Evolutionary conservation across 2,888 invertebrate genomes (phyloP).

Genomic region (Fragum fragum): DNA sequence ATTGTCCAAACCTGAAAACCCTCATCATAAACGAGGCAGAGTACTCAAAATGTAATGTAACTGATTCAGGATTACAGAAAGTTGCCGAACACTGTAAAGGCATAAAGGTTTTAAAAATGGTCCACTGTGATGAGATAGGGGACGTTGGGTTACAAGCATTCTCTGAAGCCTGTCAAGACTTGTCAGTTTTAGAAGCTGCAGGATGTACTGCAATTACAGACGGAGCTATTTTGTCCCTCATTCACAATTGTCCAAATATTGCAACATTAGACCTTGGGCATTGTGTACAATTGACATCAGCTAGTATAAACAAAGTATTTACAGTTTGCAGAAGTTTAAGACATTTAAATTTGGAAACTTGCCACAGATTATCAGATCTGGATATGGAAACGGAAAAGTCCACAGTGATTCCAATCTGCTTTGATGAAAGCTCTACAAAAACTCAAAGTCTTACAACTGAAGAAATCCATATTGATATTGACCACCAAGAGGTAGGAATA

Average conservation of each 20-base stretch:
- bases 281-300: conserved; percentile 70
- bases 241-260: conserved; percentile 62
- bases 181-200: conserved; percentile 61
- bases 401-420: neutral
- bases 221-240: conserved; percentile 57
- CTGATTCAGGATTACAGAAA: conserved; percentile 43
- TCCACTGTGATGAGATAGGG: conserved; percentile 66
- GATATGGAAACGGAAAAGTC: conserved; percentile 29
- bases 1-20: conserved; percentile 54
- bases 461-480: neutral
- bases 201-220: conserved; percentile 72
- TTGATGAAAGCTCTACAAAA: neutral
- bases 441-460: conserved; percentile 1
- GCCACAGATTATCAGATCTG: conserved; percentile 65
- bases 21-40: conserved; percentile 56
- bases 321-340: conserved; percentile 52
- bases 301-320: conserved; percentile 59
- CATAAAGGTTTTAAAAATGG: conserved; percentile 54
- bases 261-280: conserved; percentile 62
- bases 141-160: conserved; percentile 66
- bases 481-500: neutral
- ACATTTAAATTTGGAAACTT: conserved; percentile 64
- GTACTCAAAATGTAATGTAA: conserved; percentile 46
- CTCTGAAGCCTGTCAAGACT: conserved; percentile 50
- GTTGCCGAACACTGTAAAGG: conserved; percentile 51